phyloP scores from a whole-genome alignment of 2,797 vertebrate genomes.

The Tragelaphus eurycerus region DNA sequence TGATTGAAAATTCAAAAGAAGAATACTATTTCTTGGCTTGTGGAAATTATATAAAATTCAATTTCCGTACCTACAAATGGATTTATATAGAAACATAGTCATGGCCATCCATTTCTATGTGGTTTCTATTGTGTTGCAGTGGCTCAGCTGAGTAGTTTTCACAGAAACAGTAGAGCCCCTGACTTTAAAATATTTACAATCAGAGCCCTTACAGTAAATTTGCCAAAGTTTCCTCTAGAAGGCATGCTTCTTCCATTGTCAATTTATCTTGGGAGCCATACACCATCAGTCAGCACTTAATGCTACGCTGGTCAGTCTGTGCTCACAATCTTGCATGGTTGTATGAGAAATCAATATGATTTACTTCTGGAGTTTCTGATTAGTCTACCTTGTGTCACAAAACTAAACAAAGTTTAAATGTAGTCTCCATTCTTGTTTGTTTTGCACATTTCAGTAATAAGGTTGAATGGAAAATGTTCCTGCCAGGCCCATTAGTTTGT shows the following conservation, averaged over 20 bases:
- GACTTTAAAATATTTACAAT: neutral
- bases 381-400: neutral
- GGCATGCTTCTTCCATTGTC: neutral
- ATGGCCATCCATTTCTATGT: neutral
- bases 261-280: neutral
- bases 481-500: neutral
- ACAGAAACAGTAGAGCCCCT: neutral
- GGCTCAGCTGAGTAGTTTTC: neutral
- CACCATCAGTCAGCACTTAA: neutral
- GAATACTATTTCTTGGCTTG: neutral
- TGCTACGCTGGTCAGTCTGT: neutral
- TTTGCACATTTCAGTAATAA: neutral
- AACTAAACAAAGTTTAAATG: neutral
- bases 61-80: neutral
- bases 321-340: neutral
- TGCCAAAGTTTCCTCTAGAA: neutral
- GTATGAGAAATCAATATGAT: neutral
- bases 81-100: neutral
- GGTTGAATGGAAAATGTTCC: neutral
- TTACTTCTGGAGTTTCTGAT: neutral
- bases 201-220: neutral
- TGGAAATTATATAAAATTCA: neutral
- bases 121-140: neutral
- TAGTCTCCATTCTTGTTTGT: neutral
- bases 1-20: neutral